Conservation (phyloP, 2,888 invertebrate genomes). For the Polia nebulosa region DNA sequence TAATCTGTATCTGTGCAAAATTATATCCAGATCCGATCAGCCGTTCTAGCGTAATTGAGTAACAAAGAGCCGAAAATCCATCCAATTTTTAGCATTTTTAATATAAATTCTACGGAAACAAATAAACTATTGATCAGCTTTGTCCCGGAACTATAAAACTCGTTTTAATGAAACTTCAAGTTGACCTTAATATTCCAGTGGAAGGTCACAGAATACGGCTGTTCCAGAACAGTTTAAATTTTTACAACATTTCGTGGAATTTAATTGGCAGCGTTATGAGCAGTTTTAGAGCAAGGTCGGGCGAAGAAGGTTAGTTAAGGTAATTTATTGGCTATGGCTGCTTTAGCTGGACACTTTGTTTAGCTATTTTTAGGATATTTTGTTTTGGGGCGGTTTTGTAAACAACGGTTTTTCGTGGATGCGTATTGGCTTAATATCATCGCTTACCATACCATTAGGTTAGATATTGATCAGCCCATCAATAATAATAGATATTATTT, state of each 20-base stretch:
- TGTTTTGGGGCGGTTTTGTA: neutral
- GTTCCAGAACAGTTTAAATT: constrained; percentile 43
- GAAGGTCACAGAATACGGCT: constrained; percentile 20
- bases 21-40: too few species aligned
- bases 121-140: neutral
- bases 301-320: constrained; percentile 35
- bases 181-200: constrained; percentile 29
- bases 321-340: constrained; percentile 46
- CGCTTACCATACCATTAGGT: neutral
- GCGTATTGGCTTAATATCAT: neutral
- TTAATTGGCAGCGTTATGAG: constrained; percentile 44
- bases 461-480: too few species aligned
- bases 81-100: too few species aligned
- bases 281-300: constrained; percentile 50
- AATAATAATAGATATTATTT: too few species aligned
- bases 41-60: too few species aligned
- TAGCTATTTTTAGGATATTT: constrained; percentile 21
- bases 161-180: constrained; percentile 36
- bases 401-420: neutral
- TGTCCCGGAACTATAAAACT: constrained; percentile 10
- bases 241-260: constrained; percentile 33
- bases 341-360: constrained; percentile 2
- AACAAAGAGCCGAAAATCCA: too few species aligned
- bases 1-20: too few species aligned
- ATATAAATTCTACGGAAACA: constrained; percentile 11